phyloP scores from a whole-genome alignment of 2,888 invertebrate species.

The Drosophila acutilabella region DNA sequence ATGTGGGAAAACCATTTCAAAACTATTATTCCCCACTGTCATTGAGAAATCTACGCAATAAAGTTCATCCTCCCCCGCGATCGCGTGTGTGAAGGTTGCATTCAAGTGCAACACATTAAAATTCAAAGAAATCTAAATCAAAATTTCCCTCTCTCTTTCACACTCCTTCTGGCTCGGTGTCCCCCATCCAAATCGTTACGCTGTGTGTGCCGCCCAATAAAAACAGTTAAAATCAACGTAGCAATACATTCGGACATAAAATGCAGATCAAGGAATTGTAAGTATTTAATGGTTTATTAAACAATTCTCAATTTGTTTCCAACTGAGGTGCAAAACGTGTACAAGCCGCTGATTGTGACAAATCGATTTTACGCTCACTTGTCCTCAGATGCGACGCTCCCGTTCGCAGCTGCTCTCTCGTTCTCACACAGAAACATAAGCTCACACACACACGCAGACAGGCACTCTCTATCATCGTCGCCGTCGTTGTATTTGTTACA shows the following conservation, averaged over 20 bases:
- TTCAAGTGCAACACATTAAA: slow-evolving; percentile 67
- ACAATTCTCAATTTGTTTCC: slow-evolving; percentile 24
- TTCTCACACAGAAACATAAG: slow-evolving; percentile 5
- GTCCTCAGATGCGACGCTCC: slow-evolving; percentile 36
- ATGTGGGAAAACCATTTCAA: slow-evolving; percentile 13
- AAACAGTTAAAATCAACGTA: slow-evolving; percentile 48
- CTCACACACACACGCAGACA: too few relatives aligned
- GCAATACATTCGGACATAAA: slow-evolving; percentile 60
- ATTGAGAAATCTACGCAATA: slow-evolving; percentile 29
- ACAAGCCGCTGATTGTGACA: slow-evolving; percentile 65
- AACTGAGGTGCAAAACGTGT: slow-evolving; percentile 38
- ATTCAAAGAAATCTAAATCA: slow-evolving; percentile 44
- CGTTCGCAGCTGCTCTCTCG: slow-evolving; percentile 20
- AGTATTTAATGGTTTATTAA: slow-evolving; percentile 53
- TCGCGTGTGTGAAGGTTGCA: slow-evolving; percentile 64
- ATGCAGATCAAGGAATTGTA: slow-evolving; percentile 83
- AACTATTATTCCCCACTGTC: slow-evolving; percentile 18
- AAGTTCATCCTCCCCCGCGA: slow-evolving; percentile 35
- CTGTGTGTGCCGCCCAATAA: slow-evolving; percentile 21
- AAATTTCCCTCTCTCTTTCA: slow-evolving; percentile 49
- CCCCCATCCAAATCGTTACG: slow-evolving; percentile 13
- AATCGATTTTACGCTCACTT: slow-evolving; percentile 71
- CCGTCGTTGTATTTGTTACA: slow-evolving; percentile 26
- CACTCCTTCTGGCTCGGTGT: slow-evolving; percentile 11
- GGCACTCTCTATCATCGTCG: slow-evolving; percentile 2